phyloP scores from a whole-genome alignment of 2,797 vertebrate species.

The Notolabrus celidotus region DNA sequence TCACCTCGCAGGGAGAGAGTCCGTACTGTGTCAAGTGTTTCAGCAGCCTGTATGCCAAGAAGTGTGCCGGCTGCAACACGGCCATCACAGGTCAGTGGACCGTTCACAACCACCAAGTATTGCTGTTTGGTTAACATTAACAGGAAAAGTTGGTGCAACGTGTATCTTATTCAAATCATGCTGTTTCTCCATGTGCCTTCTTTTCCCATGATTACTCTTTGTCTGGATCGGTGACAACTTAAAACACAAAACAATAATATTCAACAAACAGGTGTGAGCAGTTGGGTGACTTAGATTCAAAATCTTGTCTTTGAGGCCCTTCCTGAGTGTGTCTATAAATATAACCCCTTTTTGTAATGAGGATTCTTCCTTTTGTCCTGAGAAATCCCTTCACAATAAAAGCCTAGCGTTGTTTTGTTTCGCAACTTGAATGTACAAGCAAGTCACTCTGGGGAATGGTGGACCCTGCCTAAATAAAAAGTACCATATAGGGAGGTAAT shows the following conservation, averaged over 20 bases:
- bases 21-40: slow-evolving; percentile 96
- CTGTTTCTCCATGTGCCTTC: too few species aligned
- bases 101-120: rapidly evolving
- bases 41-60: slow-evolving; percentile 94
- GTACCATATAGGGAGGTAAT: too few species aligned
- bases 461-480: too few species aligned
- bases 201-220: background rate
- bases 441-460: too few species aligned
- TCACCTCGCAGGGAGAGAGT: slow-evolving; percentile 94
- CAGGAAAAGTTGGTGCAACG: background rate
- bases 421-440: background rate
- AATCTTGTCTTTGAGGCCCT: background rate
- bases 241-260: slow-evolving; percentile 12
- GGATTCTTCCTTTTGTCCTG: background rate
- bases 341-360: background rate
- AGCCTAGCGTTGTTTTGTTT: background rate
- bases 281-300: slow-evolving; percentile 12
- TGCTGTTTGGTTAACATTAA: background rate
- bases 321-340: background rate
- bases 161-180: too few species aligned
- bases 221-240: background rate
- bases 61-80: slow-evolving; percentile 92
- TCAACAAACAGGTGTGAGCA: slow-evolving; percentile 23
- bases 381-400: background rate
- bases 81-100: slow-evolving; percentile 92